These are phyloP conservation scores for Ciconia maguari DNA, from an alignment of 2,113 vertebrate genomes.

Conservation along the genomic window DNA sequence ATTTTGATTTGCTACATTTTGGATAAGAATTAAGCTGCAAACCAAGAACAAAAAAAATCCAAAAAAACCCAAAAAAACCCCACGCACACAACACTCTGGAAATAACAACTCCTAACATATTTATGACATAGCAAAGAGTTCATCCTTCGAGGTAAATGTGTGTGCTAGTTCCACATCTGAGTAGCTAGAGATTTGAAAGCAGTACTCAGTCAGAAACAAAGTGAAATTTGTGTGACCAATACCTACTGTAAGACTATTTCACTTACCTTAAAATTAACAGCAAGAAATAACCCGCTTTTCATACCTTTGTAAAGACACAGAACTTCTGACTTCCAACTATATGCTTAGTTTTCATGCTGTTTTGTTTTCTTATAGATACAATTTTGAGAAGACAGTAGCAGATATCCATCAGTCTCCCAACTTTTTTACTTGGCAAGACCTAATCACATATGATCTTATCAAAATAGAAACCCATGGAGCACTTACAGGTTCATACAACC, in stretches of 20 bases:
- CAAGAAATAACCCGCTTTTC: not conserved
- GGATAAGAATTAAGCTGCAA: not conserved
- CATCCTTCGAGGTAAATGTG: not conserved
- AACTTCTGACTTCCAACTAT: not conserved
- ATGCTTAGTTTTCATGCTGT: not conserved
- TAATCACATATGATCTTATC: not conserved
- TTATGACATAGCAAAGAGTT: not conserved
- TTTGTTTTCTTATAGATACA: not conserved
- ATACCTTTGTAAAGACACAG: not conserved
- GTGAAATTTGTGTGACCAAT: not conserved
- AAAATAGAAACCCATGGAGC: not conserved
- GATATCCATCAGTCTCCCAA: not conserved
- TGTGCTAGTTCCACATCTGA: not conserved
- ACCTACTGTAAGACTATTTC: not conserved
- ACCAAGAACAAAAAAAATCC: not conserved
- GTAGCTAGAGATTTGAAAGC: not conserved
- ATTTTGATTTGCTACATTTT: not conserved
- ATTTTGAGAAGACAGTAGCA: not conserved
- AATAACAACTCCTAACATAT: not conserved
- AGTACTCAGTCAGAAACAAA: not conserved
- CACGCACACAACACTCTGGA: not conserved
- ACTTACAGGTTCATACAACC: not conserved
- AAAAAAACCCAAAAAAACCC: not conserved
- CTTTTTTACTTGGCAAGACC: not conserved
- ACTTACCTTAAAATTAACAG: not conserved